A percentile compares a stretch with the other conserved stretches of the same genome.
Evolutionary conservation across 2,113 vertebrate genomes (phyloP).

Genomic region (Aldabrachelys gigantea): DNA sequence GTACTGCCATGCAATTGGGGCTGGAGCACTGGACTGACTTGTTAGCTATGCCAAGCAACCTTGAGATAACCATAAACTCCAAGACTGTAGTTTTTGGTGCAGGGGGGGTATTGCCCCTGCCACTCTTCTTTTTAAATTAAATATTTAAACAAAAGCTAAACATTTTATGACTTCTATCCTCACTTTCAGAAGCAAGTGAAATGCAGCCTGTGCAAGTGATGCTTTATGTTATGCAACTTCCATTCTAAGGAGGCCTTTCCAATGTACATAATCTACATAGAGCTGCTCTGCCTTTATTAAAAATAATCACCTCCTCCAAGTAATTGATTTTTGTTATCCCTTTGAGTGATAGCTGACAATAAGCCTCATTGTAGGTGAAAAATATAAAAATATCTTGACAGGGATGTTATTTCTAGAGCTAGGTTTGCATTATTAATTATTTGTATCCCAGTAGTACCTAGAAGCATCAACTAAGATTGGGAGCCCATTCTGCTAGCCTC

Average conservation of each 20-base stretch:
- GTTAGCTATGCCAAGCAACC: not conserved
- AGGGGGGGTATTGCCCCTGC: not conserved
- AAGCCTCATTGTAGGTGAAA: not conserved
- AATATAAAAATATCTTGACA: not conserved
- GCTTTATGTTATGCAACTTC: not conserved
- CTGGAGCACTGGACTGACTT: not conserved
- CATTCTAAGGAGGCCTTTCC: not conserved
- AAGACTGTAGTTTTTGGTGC: not conserved
- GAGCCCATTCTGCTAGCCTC: accelerated
- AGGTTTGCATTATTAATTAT: not conserved
- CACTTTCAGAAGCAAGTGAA: not conserved
- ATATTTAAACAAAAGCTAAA: not conserved
- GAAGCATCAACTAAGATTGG: not conserved
- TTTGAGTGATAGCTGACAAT: accelerated
- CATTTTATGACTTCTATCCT: not conserved
- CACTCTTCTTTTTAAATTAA: not conserved
- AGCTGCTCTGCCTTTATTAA: accelerated
- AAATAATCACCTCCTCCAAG: not conserved
- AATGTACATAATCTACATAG: not conserved
- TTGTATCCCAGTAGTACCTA: not conserved
- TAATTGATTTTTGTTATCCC: accelerated
- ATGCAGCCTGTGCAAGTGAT: not conserved
- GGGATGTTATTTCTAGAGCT: not conserved
- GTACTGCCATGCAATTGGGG: not conserved
- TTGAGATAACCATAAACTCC: not conserved